Evolutionary conservation across 2,888 invertebrate species (phyloP), one percentile per base, ranked within the genome.

Genomic region (Thalpophila matura): DNA sequence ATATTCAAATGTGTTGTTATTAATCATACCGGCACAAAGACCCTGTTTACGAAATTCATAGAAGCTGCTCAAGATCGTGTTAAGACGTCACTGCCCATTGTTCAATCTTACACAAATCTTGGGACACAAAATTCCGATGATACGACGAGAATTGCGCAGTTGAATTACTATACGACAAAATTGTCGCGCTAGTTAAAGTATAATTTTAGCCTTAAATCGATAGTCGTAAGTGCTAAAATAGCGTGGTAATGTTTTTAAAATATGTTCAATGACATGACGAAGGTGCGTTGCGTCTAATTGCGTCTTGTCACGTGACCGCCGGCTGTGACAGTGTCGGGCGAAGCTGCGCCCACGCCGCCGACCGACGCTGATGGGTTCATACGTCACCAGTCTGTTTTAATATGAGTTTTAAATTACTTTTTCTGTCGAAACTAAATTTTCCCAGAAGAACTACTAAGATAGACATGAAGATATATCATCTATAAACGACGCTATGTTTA

Each of bases 201-300:
- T 49, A 14, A 63, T 43, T 60, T 59, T 66, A 47, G 26, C 49
- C 57, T 60, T 79, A 72, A 40, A 9, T 1, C 12, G 2, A 10
- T 14, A 9, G 27, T 0, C 18, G 12, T 67, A 78, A 45, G 46
- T 42, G 22, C 18, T 46, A 63, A 26, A 49, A 65, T 78, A 31
- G 64, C 27, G 7, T 70, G 62, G 5, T 27, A 26, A 5, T 58
- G 26, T 38, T 43, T 66, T 67, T 51, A 35, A 77, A 63, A 60
- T 58, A 53, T 38, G 37, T 74, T 82, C 82, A 85, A 81, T 87
- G 85, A 82, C 81, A 86, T 80, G 80, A 82, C 75, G 81, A 66
- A 74, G 75, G 77, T 82, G 77, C 82, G 81, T 76, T 75, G 80
- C 77, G 80, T 85, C 84, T 87, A 87, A 89, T 87, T 87, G 84